Evolutionary conservation across 2,888 invertebrate species (phyloP).

Genomic region (Euplexia lucipara): DNA sequence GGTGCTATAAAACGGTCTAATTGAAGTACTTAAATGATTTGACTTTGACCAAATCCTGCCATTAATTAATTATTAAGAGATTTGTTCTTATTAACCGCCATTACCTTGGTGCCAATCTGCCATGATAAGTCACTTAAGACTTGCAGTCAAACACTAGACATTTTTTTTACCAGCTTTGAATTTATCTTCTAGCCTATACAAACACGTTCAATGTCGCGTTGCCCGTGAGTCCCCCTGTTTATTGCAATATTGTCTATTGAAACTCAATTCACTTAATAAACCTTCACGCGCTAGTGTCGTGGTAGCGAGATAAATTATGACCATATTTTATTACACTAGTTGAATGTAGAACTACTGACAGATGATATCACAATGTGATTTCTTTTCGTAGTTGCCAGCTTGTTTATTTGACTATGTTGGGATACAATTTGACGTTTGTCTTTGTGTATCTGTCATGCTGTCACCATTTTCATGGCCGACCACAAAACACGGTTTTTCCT

Average conservation of each 20-base stretch:
- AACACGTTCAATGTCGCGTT: constrained; percentile 23
- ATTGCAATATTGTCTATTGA: constrained; percentile 47
- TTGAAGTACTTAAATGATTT: too few relatives aligned
- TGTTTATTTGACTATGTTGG: neutral
- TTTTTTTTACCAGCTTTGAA: neutral
- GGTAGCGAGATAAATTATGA: constrained; percentile 18
- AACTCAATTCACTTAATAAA: constrained; percentile 48
- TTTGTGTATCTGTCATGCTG: neutral
- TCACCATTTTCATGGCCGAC: neutral
- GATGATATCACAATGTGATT: constrained; percentile 8
- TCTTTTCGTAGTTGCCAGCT: neutral
- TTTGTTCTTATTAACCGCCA: too few relatives aligned
- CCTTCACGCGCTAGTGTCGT: constrained; percentile 26
- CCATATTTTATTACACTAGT: constrained; percentile 30
- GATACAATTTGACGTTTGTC: neutral
- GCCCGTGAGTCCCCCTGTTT: constrained; percentile 11
- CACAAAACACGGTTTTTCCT: neutral
- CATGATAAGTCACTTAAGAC: too few relatives aligned
- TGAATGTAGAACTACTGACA: neutral
- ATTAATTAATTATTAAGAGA: too few relatives aligned
- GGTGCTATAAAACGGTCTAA: too few relatives aligned
- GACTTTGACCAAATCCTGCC: too few relatives aligned
- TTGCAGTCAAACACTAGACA: neutral
- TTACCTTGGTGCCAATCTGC: too few relatives aligned
- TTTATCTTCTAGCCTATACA: neutral